Conservation (phyloP, 2,797 vertebrate species). For the Limosa lapponica region DNA sequence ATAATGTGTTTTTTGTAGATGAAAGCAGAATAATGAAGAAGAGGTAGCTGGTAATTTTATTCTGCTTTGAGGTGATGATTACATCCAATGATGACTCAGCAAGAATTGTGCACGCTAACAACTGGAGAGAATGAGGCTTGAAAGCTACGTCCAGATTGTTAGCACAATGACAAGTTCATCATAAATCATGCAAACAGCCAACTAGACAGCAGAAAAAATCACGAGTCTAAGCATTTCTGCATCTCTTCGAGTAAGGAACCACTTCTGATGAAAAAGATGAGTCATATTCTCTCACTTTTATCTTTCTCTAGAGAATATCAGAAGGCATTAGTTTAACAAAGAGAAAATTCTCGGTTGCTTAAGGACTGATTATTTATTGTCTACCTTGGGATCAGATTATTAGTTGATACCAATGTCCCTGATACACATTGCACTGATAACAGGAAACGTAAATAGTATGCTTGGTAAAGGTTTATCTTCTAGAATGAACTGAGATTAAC, state of each 20-base stretch:
- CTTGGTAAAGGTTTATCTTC: neutral
- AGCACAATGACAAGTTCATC: neutral
- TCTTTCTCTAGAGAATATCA: neutral
- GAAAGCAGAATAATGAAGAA: neutral
- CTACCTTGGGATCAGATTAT: neutral
- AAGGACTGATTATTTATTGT: neutral
- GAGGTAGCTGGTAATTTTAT: neutral
- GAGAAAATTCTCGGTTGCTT: neutral
- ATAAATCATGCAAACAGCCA: neutral
- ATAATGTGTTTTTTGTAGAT: neutral
- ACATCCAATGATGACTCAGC: neutral
- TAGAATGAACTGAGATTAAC: neutral
- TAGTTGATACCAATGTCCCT: neutral
- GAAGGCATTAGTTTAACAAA: neutral
- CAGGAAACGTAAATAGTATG: neutral
- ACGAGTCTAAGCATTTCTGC: neutral
- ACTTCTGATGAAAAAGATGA: neutral
- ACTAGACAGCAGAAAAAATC: neutral
- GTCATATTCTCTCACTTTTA: neutral
- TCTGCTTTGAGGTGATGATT: neutral
- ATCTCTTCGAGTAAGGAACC: neutral
- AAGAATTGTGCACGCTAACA: neutral
- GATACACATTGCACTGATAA: neutral
- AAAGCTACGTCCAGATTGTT: neutral
- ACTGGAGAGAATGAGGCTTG: neutral